Conservation (phyloP, 2,113 vertebrate species). For the Ailurus styani region DNA sequence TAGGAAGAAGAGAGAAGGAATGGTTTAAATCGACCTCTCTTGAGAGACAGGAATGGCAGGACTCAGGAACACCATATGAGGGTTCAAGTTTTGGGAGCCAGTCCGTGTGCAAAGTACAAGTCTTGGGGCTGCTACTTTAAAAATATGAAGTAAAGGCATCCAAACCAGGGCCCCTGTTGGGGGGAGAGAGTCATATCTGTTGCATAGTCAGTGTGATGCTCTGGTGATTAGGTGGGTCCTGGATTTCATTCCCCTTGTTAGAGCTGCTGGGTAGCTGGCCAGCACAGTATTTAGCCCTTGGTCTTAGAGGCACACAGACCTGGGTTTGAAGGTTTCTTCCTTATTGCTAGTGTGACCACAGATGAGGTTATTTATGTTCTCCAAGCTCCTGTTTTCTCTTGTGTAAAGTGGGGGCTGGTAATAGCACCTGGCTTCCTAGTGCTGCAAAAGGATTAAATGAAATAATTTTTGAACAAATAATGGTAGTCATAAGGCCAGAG, state of each 20-base stretch:
- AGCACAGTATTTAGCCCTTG: neutral
- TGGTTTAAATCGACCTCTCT: neutral
- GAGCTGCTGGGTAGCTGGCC: neutral
- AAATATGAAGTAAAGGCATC: neutral
- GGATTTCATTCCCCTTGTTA: neutral
- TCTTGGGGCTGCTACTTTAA: neutral
- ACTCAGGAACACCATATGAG: neutral
- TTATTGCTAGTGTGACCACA: neutral
- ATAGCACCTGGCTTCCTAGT: slow-evolving; percentile 12
- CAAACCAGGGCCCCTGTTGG: neutral
- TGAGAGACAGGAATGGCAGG: neutral
- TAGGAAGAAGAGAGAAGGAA: neutral
- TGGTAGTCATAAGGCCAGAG: neutral
- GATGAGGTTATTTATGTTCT: slow-evolving; percentile 22
- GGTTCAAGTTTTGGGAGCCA: neutral
- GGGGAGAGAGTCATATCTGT: neutral
- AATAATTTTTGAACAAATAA: slow-evolving; percentile 35
- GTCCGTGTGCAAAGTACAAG: neutral
- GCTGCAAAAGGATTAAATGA: neutral
- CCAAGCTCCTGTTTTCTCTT: slow-evolving; percentile 15
- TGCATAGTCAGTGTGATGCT: neutral
- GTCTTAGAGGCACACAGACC: neutral
- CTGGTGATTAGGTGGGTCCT: neutral
- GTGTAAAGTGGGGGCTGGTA: neutral
- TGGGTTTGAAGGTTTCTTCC: neutral